Conservation (phyloP, 2,888 invertebrate genomes). For the Agelastica alni region DNA sequence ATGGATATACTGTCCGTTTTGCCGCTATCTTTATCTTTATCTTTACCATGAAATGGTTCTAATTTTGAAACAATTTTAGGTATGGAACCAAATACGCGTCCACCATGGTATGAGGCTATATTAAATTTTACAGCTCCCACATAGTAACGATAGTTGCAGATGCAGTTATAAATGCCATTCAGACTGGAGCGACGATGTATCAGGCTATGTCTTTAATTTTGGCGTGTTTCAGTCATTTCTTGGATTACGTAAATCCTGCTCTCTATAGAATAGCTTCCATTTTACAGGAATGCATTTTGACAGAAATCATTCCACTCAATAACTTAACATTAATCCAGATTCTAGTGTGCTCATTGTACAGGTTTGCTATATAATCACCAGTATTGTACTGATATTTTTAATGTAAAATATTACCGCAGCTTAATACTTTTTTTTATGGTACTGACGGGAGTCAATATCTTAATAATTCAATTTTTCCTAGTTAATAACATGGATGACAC, state of each 20-base stretch:
- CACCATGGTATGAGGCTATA: constrained; percentile 77
- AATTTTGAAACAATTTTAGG: too few relatives aligned
- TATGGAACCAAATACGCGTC: constrained; percentile 82
- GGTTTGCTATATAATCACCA: neutral
- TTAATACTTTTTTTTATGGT: too few relatives aligned
- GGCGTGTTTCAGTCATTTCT: constrained; percentile 69
- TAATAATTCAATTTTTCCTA: too few relatives aligned
- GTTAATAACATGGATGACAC: too few relatives aligned
- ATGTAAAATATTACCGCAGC: too few relatives aligned
- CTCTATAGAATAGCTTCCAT: constrained; percentile 59
- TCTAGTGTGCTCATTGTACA: constrained; percentile 69
- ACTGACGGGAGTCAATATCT: too few relatives aligned
- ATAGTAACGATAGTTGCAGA: constrained; percentile 68
- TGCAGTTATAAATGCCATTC: constrained; percentile 70
- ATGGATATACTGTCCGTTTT: too few relatives aligned
- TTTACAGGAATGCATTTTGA: constrained; percentile 71
- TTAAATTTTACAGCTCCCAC: constrained; percentile 66
- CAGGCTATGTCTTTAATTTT: constrained; percentile 78
- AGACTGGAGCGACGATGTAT: constrained; percentile 78
- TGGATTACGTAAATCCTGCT: constrained; percentile 69
- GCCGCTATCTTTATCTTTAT: too few relatives aligned
- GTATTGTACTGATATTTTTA: too few relatives aligned
- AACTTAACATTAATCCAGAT: constrained; percentile 75
- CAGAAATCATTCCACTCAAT: constrained; percentile 70
- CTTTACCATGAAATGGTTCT: too few relatives aligned